These are phyloP conservation scores for Amiota mariae DNA, from an alignment of 2,888 invertebrate species.

Conservation along the genomic window DNA sequence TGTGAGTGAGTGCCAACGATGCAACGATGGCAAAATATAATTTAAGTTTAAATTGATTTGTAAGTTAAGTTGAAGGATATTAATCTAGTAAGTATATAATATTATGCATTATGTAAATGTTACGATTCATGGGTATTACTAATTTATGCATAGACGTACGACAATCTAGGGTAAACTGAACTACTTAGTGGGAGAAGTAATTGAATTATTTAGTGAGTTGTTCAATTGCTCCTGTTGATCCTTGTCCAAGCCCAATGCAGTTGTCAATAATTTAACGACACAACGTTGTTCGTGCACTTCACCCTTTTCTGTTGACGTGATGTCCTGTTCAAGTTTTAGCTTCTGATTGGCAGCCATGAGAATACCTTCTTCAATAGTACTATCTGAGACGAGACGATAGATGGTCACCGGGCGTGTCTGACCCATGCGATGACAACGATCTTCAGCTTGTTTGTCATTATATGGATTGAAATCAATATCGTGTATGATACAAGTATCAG, in stretches of 20 bases:
- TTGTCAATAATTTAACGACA: conserved; percentile 85
- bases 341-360: conserved; percentile 92
- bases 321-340: conserved; percentile 90
- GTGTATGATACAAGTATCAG: conserved; percentile 95
- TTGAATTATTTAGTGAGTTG: conserved; percentile 61
- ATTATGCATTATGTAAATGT: background rate
- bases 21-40: background rate
- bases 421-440: conserved; percentile 86
- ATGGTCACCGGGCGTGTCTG: conserved; percentile 89
- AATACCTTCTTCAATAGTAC: conserved; percentile 95
- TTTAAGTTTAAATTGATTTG: background rate
- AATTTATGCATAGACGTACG: no score
- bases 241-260: conserved; percentile 80
- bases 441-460: conserved; percentile 98
- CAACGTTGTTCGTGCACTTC: conserved; percentile 81
- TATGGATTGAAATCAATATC: conserved; percentile 99
- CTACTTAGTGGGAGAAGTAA: conserved; percentile 58
- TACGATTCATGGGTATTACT: no score
- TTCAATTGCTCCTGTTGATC: conserved; percentile 64
- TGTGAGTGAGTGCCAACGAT: no score
- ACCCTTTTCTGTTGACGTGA: conserved; percentile 78
- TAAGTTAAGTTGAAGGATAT: no score
- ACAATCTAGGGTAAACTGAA: background rate
- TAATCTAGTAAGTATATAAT: background rate
- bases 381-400: conserved; percentile 86